Evolutionary conservation across 2,888 invertebrate genomes (phyloP), one percentile per base, ranked within the genome.

Genomic region (Tuta absoluta): DNA sequence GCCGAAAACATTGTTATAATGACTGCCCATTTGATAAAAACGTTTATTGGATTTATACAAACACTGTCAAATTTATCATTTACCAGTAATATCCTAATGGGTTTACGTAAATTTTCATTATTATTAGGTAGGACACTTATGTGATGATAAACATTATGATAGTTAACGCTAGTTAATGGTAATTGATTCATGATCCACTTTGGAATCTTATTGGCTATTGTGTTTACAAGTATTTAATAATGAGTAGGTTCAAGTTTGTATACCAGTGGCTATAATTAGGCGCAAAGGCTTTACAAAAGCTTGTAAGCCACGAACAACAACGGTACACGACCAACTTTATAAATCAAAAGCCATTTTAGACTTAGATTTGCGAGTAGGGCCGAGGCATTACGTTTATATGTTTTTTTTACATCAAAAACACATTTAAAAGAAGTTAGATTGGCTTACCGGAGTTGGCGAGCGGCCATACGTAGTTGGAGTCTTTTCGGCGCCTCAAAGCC

Each of bases 371-470:
- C 75, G 77, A 84, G 81, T 80, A 76, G 80, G 75, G 78, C 76
- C 81, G 78, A 82, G 86, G 87, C 87, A 87, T 88, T 33, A 82
- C 81, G 80, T 84, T 86, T 88, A 88, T 87, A 87, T 86, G 89
- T 87, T 90, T 85, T 90, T 85, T 90, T 89, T 88, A 87, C 87
- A 91, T 91, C 90, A 91, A 91, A 91, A 91, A 91, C 90, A 90
- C 89, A 90, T 91, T 91, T 91, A 90, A 89, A 91, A 90, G 89
- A 91, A 91, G 91, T 91, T 91, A 91, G 87, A 91, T 91, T 91
- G 90, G 91, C 90, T 91, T 89, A 88, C 82, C 76, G 84, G 86
- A 89, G 87, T 89, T 89, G 90, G 89, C 89, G 82, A 74, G 76
- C 80, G 84, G 85, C 89, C 90, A 90, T 86, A 85, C 86, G 78